Conservation (phyloP, 2,113 vertebrate species). For the Anas platyrhynchos region DNA sequence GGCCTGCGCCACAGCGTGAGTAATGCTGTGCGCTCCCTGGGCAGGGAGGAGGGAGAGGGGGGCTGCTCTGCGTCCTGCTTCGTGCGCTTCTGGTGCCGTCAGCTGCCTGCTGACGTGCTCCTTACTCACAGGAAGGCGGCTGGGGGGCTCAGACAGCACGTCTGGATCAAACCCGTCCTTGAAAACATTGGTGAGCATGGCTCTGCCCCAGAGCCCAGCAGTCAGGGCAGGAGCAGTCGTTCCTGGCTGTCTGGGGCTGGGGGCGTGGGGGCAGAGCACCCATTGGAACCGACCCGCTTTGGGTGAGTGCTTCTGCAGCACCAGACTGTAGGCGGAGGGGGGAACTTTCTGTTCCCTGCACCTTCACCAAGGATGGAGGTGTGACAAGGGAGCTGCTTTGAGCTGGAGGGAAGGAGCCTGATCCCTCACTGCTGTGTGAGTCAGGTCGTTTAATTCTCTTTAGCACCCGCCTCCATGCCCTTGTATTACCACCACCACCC, state of each 20-base stretch:
- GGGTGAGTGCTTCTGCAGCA: fast-evolving
- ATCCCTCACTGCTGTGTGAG: not conserved
- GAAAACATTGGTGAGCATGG: fast-evolving
- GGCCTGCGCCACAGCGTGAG: not conserved
- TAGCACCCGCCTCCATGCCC: fast-evolving
- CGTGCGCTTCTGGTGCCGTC: not conserved
- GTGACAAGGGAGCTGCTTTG: not conserved
- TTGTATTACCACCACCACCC: too few species aligned
- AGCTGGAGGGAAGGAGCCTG: not conserved
- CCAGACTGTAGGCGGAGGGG: not conserved
- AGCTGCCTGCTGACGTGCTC: fast-evolving
- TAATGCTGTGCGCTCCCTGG: too few species aligned
- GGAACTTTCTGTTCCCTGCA: not conserved
- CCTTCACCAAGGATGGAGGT: fast-evolving
- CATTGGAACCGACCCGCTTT: not conserved
- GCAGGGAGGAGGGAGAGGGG: not conserved
- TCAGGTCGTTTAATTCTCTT: not conserved
- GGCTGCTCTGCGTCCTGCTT: not conserved
- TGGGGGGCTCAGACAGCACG: fast-evolving
- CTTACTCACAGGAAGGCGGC: not conserved
- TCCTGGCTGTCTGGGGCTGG: not conserved
- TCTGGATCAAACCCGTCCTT: not conserved
- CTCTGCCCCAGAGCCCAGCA: not conserved
- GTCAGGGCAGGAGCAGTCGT: too few species aligned
- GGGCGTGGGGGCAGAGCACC: not conserved